Percentiles rank a stretch among this genome's conserved stretches.
phyloP scores from a whole-genome alignment of 2,888 invertebrate species.

The Tachina fera region DNA sequence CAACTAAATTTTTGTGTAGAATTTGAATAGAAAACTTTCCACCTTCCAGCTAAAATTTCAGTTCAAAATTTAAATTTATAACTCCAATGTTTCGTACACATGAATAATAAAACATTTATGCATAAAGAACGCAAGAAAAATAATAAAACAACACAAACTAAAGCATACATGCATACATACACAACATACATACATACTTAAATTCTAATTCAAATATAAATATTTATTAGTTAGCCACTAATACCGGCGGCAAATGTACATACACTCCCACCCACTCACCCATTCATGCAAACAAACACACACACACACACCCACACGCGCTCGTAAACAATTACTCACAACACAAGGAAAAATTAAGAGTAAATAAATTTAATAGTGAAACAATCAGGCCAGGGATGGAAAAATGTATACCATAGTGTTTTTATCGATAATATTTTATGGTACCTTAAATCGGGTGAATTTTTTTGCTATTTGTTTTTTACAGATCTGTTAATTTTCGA shows the following conservation, averaged over 20 bases:
- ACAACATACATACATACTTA: not conserved
- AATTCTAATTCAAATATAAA: constrained; percentile 49
- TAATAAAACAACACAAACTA: constrained; percentile 20
- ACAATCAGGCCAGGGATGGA: not conserved
- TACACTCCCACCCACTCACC: not conserved
- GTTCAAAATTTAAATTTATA: constrained; percentile 48
- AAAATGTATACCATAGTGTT: no score
- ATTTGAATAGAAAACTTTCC: not conserved
- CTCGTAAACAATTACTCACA: not conserved
- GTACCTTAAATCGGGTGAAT: no score
- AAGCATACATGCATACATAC: not conserved
- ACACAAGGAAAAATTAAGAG: constrained; percentile 14
- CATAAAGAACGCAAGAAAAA: not conserved
- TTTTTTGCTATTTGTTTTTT: no score
- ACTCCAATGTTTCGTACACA: constrained; percentile 17
- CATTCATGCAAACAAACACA: not conserved
- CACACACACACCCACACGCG: not conserved
- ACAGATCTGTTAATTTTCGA: no score
- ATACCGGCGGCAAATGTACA: constrained; percentile 26
- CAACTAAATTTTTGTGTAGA: not conserved
- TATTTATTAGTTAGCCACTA: constrained; percentile 61
- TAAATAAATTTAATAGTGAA: constrained; percentile 37
- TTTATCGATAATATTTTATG: no score
- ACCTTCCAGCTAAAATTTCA: constrained; percentile 27
- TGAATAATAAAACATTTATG: not conserved